phyloP scores from a whole-genome alignment of 2,797 vertebrate genomes.

The Erpetoichthys calabaricus region DNA sequence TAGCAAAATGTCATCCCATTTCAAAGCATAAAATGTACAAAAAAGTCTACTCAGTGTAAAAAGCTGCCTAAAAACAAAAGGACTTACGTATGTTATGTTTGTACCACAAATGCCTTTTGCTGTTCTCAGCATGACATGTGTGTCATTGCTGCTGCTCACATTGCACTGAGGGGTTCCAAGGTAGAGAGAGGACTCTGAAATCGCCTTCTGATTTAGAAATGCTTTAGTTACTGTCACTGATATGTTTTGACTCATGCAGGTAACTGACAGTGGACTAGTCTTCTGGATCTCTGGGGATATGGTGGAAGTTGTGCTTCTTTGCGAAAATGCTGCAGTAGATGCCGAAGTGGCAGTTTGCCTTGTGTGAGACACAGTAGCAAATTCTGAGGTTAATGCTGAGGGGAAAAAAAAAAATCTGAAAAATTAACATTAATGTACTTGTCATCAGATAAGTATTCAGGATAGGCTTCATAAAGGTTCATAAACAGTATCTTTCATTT shows the following conservation, averaged over 20 bases:
- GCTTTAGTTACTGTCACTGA: constrained; percentile 42
- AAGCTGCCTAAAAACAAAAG: not conserved
- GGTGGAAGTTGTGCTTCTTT: not conserved
- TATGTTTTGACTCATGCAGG: constrained; percentile 49
- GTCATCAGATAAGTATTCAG: too few relatives aligned
- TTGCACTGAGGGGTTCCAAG: constrained; percentile 57
- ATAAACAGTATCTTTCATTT: too few relatives aligned
- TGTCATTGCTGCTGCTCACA: constrained; percentile 39
- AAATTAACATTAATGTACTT: too few relatives aligned
- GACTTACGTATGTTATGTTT: constrained; percentile 45
- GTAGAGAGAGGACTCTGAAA: constrained; percentile 51
- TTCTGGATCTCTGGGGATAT: not conserved
- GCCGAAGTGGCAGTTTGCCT: too few relatives aligned
- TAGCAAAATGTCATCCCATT: too few relatives aligned
- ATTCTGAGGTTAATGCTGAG: too few relatives aligned
- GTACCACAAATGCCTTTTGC: constrained; percentile 59
- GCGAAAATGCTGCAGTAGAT: too few relatives aligned
- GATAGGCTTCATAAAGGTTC: too few relatives aligned
- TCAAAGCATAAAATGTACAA: too few relatives aligned
- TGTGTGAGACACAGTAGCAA: too few relatives aligned
- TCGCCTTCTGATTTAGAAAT: constrained; percentile 44
- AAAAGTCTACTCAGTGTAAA: not conserved
- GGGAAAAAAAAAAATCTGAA: too few relatives aligned
- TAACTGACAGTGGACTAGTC: constrained; percentile 31
- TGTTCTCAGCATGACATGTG: constrained; percentile 47